Evolutionary conservation across 1,140 invertebrate species (phyloP), one percentile per base, ranked within the genome.

Genomic region (Aplysia californica): DNA sequence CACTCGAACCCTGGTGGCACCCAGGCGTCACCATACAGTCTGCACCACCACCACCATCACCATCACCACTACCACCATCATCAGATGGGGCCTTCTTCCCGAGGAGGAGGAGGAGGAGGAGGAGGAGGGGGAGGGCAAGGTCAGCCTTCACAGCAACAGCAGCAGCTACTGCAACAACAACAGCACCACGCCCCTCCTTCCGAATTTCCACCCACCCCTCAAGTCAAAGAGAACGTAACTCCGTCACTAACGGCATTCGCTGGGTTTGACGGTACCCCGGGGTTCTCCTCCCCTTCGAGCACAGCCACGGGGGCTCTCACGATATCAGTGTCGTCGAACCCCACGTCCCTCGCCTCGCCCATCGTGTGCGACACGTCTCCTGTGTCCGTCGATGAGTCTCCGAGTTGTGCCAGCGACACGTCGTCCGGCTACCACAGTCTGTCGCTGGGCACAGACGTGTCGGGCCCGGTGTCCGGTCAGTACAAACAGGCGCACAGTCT

Each of bases 1-100:
- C n/a, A n/a, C n/a, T n/a, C n/a, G n/a, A n/a, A n/a, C n/a, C n/a
- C n/a, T n/a, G n/a, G n/a, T n/a, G n/a, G n/a, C n/a, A n/a, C n/a
- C n/a, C n/a, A n/a, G 38, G n/a, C 71, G 26, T 65, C 58, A 6
- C 38, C 71, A 2, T 74, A 33, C 23, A 74, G 71, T 26, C 50
- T 64, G n/a, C 70, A 74, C 71, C 71, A 74, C 50, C 71, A 74
- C 26, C 71, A 74, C 38, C 70, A 74, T 29, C 71, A 74, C 59
- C 71, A 74, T 33, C 71, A 74, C 33, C 59, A 74, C 29, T 65
- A 74, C 58, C 71, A 74, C 26, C 71, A 74, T 35, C 71, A 74
- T 65, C 44, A 56, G 1, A 21, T 64, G 3, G 44, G 10, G n/a
- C 10, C 26, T 31, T 35, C 67, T 39, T 41, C 23, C 39, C n/a